Conservation (phyloP, 2,797 vertebrate species). For the Cyclura pinguis region DNA sequence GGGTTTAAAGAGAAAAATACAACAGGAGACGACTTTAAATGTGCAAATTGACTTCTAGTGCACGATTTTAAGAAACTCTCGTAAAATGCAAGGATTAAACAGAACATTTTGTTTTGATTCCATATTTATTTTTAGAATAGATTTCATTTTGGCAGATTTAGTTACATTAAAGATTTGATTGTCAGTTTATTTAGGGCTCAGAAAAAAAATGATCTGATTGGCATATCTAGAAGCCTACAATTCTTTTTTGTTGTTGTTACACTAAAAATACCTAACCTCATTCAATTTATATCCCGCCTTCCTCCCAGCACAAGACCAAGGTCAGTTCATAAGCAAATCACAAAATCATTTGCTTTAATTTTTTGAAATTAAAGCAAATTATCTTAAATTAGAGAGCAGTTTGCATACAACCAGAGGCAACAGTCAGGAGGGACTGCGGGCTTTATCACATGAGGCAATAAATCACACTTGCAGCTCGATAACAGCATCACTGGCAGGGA, state of each 20-base stretch:
- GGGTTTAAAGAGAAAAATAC: not conserved
- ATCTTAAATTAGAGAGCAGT: not conserved
- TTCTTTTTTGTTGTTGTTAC: not conserved
- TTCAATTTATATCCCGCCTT: no score
- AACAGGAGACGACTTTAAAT: not conserved
- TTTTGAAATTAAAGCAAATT: not conserved
- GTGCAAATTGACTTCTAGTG: not conserved
- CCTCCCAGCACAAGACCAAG: no score
- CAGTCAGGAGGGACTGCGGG: not conserved
- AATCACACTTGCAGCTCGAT: no score
- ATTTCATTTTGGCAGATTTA: not conserved
- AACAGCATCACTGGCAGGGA: no score
- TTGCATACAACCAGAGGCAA: not conserved
- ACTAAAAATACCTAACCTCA: no score
- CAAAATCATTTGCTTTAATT: no score
- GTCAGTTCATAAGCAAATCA: no score
- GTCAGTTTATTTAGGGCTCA: slow-evolving; percentile 1
- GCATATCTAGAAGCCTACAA: not conserved
- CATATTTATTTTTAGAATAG: not conserved
- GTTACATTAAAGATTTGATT: slow-evolving; percentile 13
- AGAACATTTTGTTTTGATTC: not conserved
- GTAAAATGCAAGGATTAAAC: not conserved
- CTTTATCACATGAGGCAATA: no score
- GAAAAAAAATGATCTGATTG: not conserved
- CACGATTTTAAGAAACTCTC: not conserved